Conservation (phyloP, 1,140 invertebrate species). For the Heliconius himera region DNA sequence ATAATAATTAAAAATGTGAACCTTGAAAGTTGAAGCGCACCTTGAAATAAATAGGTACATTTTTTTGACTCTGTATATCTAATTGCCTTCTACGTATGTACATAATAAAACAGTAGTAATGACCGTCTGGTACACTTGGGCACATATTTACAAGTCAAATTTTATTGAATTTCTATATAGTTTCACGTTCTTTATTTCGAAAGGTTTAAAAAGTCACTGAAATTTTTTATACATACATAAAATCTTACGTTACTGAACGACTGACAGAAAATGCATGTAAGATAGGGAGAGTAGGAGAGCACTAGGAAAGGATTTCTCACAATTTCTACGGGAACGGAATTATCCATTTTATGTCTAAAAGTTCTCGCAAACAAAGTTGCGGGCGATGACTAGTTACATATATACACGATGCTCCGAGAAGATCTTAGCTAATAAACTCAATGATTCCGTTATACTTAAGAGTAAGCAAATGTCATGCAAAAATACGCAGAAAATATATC, state of each 20-base stretch:
- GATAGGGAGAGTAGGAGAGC: too few relatives aligned
- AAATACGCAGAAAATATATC: not conserved
- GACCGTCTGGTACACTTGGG: not conserved
- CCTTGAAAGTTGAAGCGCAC: constrained; percentile 4
- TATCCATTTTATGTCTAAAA: too few relatives aligned
- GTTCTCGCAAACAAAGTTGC: too few relatives aligned
- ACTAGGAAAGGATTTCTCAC: too few relatives aligned
- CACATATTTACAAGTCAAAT: not conserved
- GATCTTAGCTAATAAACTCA: not conserved
- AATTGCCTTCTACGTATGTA: not conserved
- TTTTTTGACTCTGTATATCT: not conserved
- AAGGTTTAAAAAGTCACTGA: too few relatives aligned
- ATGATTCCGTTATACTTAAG: not conserved
- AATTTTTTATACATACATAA: too few relatives aligned
- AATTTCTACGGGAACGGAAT: too few relatives aligned
- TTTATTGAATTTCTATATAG: too few relatives aligned
- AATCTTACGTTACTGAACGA: too few relatives aligned
- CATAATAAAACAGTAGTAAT: not conserved
- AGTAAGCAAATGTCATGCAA: not conserved
- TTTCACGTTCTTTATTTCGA: too few relatives aligned
- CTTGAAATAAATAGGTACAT: not conserved
- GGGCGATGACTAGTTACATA: not conserved
- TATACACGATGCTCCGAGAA: not conserved
- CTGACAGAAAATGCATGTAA: too few relatives aligned
- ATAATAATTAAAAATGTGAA: not conserved